phyloP scores from a whole-genome alignment of 2,888 invertebrate genomes.

The Plutella xylostella region DNA sequence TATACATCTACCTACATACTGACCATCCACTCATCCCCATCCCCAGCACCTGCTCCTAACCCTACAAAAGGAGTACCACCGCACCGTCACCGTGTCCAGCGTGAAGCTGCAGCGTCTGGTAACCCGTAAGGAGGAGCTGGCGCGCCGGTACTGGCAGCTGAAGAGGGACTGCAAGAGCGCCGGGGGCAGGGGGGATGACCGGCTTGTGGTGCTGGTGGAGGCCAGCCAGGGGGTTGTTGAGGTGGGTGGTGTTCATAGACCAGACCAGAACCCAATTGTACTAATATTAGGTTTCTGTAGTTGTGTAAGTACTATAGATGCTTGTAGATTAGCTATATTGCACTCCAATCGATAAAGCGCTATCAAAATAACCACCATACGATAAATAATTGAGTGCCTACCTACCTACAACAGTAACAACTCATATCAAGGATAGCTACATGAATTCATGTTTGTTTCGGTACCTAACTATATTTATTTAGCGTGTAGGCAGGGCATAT shows the following conservation, averaged over 20 bases:
- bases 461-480: too few relatives aligned
- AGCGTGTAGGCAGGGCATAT: too few relatives aligned
- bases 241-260: too few relatives aligned
- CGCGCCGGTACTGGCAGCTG: constrained; percentile 54
- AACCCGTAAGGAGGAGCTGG: constrained; percentile 54
- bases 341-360: too few relatives aligned
- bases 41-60: constrained; percentile 43
- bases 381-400: background rate
- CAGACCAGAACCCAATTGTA: background rate
- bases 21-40: too few relatives aligned
- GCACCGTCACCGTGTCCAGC: constrained; percentile 47
- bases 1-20: too few relatives aligned
- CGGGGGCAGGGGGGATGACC: constrained; percentile 55
- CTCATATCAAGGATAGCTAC: too few relatives aligned
- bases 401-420: too few relatives aligned
- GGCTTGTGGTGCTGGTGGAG: constrained; percentile 72
- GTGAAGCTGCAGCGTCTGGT: constrained; percentile 55
- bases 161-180: constrained; percentile 66
- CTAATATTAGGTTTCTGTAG: background rate
- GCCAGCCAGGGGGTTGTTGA: constrained; percentile 69
- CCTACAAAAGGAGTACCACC: constrained; percentile 62
- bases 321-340: background rate
- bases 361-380: too few relatives aligned
- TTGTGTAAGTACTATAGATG: background rate
- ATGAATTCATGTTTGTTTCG: too few relatives aligned